Evolutionary conservation across 2,888 invertebrate species (phyloP), one percentile per base, ranked within the genome.

Genomic region (Hoplodrina ambigua): DNA sequence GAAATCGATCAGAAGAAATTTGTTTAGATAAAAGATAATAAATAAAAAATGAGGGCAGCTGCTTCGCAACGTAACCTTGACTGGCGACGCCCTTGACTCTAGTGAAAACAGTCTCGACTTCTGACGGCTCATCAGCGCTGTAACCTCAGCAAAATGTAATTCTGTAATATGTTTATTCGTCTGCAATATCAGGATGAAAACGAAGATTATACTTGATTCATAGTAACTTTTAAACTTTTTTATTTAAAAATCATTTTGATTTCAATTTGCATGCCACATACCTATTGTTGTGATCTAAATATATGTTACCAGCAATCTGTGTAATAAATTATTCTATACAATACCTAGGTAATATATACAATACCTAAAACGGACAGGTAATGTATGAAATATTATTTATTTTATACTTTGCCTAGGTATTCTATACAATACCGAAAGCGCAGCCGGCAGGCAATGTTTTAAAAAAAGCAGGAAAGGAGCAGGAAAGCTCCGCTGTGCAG

Each of bases 11-110:
- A 91, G 87, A 92, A 91, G 90, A 91, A 92, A 91, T 90, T 90
- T 88, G 89, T 89, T 90, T 88, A 88, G 89, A 94, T 89, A 93
- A 92, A 90, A 89, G 87, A 85, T 85, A 89, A 85, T 68, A 90
- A 89, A 85, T 68, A 90, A 92, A 94, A 93, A 94, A 93, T 89
- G 90, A 87, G 92, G 89, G 90, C 93, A 90, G 91, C 89, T 89
- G 85, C 92, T 93, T 88, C 91, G 93, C 94, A 94, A 94, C 81
- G 67, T 74, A 88, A 93, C 95, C 95, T 95, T 95, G 95, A 95
- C 94, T 92, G 86, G 85, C 50, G 78, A 75, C 88, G 92, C 87
- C 95, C 95, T 95, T 95, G 95, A 94, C 93, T 94, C 85, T 84
- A 86, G 95, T 88, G 95, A 95, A 95, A 95, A 93, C 90, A 84